Base-by-base conservation (phyloP, 2,888 invertebrate genomes). In the Drosophila helvetica region DNA sequence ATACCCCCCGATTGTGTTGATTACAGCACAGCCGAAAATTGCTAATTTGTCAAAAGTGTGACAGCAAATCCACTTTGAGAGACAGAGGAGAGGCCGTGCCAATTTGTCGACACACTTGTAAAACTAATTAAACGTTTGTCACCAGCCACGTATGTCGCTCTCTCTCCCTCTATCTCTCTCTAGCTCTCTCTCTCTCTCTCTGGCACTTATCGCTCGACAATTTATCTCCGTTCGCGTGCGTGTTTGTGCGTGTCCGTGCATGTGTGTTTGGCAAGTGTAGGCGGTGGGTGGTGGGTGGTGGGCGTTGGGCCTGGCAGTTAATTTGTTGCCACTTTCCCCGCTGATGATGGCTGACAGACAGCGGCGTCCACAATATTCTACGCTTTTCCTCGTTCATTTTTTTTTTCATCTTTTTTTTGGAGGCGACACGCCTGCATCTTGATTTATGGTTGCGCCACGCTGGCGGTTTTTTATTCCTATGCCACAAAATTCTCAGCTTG, bases 71-170 rank as follows among this genome's bases (percentile, higher is more conserved):
- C 51, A 62, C 69, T 60, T 18, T 45, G 42, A 17, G 25, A 55
- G 58, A 62, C 55, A 38, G 38, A 38, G 55, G 48, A 38, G 38
- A 38, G 55, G 48, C 42, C 60, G 51, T 80, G 63, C 56, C 77
- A 61, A 69, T 76, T 78, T 76, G 76, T 78, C 53, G 61, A 45
- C 57, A 43, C 67, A 70, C 78, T 74, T 71, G 71, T 81, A 69
- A 84, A 77, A 74, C 75, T 77, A 78, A 86, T 84, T 82, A 80
- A 82, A 86, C 77, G 75, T 60, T 70, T 75, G 77, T 66, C 67
- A 75, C 42, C 71, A 73, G 63, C 56, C 78, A 74, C 79, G 61
- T 69, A 68, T 45, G 60, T 61, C 10, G 22, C 17, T 7, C 53
- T 47, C 53, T 15, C 12, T 9, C 19, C 33, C 30, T 6, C 33